phyloP scores from a whole-genome alignment of 2,797 vertebrate species.

The Varecia variegata region DNA sequence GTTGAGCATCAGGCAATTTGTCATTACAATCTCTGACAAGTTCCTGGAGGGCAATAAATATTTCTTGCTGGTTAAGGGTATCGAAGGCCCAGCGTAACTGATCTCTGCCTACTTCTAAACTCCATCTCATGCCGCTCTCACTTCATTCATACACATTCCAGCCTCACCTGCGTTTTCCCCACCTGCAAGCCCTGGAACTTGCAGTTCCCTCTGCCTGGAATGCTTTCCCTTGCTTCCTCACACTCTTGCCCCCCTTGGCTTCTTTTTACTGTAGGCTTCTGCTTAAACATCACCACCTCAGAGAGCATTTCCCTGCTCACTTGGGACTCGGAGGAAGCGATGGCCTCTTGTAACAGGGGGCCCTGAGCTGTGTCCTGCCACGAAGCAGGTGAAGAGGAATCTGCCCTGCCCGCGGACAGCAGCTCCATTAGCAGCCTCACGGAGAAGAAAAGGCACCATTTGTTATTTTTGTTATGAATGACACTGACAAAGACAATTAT shows the following conservation, averaged over 20 bases:
- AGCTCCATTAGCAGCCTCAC: background rate
- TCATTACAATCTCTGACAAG: background rate
- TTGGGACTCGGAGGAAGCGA: background rate
- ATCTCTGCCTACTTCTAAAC: background rate
- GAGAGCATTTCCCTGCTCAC: background rate
- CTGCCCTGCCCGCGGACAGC: background rate
- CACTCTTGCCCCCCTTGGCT: background rate
- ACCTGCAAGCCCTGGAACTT: background rate
- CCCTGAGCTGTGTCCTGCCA: background rate
- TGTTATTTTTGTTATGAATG: background rate
- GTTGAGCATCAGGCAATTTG: conserved; percentile 27
- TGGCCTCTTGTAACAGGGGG: background rate
- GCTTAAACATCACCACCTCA: background rate
- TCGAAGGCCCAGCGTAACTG: background rate
- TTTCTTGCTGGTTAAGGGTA: background rate
- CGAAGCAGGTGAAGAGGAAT: background rate
- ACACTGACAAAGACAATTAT: background rate
- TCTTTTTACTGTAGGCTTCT: background rate
- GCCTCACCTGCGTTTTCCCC: background rate
- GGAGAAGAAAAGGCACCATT: background rate
- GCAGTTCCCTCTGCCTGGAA: background rate
- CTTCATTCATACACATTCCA: background rate
- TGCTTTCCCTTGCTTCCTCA: background rate
- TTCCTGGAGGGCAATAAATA: background rate
- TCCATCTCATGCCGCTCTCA: background rate